Percentiles rank a stretch among this genome's conserved stretches.
Evolutionary conservation across 2,113 vertebrate genomes (phyloP).

Genomic region (Xiphophorus couchianus): DNA sequence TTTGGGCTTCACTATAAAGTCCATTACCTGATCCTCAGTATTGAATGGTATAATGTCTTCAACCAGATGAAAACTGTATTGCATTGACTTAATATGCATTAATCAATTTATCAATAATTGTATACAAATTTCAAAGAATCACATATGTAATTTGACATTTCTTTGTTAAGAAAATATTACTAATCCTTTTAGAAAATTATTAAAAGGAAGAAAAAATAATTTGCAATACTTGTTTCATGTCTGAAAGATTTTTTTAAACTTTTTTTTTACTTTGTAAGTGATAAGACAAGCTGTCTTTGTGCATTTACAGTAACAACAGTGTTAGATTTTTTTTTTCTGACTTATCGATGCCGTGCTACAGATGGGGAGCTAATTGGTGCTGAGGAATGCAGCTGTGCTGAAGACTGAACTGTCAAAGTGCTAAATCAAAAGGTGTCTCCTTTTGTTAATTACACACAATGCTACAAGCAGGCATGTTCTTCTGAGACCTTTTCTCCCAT

Average conservation of each 20-base stretch:
- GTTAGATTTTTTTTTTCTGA: slow-evolving; percentile 18
- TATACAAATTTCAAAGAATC: no score
- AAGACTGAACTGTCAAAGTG: slow-evolving; percentile 70
- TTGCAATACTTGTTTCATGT: neutral
- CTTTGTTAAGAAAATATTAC: no score
- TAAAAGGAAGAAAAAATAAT: neutral
- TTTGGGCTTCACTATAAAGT: neutral
- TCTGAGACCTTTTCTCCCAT: slow-evolving; percentile 59
- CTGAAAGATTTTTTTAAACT: neutral
- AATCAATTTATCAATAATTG: neutral
- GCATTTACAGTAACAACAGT: slow-evolving; percentile 47
- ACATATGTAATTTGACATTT: no score
- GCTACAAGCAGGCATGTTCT: slow-evolving; percentile 69
- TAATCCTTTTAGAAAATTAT: neutral
- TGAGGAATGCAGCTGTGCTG: slow-evolving; percentile 72
- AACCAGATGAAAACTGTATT: neutral
- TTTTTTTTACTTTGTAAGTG: slow-evolving; percentile 15
- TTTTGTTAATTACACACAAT: slow-evolving; percentile 82
- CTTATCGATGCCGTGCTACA: slow-evolving; percentile 58
- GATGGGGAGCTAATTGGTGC: slow-evolving; percentile 77
- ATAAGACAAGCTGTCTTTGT: slow-evolving; percentile 26
- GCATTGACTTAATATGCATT: neutral
- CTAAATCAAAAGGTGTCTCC: slow-evolving; percentile 72
- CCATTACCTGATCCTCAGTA: neutral
- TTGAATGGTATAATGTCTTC: neutral